Base-by-base conservation (phyloP, 2,888 invertebrate species). In the Electrophaes corylata region DNA sequence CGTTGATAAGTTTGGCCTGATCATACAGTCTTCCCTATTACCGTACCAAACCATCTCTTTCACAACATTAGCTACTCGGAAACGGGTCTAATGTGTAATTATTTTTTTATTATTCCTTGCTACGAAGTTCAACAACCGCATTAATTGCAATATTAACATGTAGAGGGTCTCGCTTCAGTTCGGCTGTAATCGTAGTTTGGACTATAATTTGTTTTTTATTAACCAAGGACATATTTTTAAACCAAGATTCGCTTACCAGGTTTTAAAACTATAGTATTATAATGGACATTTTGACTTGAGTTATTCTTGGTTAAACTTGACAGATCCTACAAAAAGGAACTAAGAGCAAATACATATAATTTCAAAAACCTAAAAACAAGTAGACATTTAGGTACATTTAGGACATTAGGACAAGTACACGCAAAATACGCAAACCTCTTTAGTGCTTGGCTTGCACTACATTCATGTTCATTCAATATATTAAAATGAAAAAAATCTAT, bases 111-210 rank as follows among this genome's bases (percentile, higher is more conserved):
- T 81, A 79, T 80, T 75, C 78, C 78, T 75, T 71, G 69, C 71
- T 72, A n/a, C 73, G 73, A 72, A 84, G 88, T 86, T 84, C 87
- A 81, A 73, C 76, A 84, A 43, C 70, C 83, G 77, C 74, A 71
- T 75, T 86, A 86, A 87, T 87, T 86, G 82, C 78, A 81, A 85
- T 84, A 86, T 83, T 83, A 84, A 79, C 82, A 73, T 76, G 81
- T 65, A n/a, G 71, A 70, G 77, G 76, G 88, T 80, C 76, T 71
- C 79, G 85, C 84, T 78, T 84, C 80, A 84, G 84, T 81, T 76
- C 72, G 61, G 70, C 65, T 64, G 65, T 61, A 63, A 67, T 53
- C 65, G 57, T 57, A 60, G 58, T 67, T 68, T 70, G 52, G 64
- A 62, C 66, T 66, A 54, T 59, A 66, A 67, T 66, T 68, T 53